Evolutionary conservation across 2,888 invertebrate species (phyloP).

Genomic region (Metacarcinus magister): DNA sequence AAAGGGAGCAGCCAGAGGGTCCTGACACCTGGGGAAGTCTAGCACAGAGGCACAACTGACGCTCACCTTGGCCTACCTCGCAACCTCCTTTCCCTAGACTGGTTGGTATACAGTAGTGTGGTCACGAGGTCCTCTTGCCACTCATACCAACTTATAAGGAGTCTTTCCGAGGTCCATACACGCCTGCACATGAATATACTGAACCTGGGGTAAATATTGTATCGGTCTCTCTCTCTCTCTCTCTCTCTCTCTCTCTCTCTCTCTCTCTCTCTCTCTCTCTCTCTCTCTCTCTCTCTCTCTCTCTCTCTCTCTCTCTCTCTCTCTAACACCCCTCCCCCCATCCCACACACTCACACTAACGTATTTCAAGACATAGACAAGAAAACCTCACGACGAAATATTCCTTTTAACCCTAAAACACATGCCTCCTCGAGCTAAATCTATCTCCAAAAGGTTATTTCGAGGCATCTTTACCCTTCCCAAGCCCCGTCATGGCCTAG

Average conservation of each 20-base stretch:
- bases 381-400: not conserved
- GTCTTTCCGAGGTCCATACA: not conserved
- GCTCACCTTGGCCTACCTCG: too few species aligned
- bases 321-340: too few species aligned
- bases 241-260: not conserved
- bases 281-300: constrained; percentile 26
- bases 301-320: not conserved
- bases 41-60: too few species aligned
- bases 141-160: not conserved
- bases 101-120: not conserved
- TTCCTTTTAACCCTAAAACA: too few species aligned
- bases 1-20: too few species aligned
- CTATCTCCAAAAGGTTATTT: too few species aligned
- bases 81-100: not conserved
- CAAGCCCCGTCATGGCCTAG: too few species aligned
- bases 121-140: not conserved
- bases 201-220: not conserved
- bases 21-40: too few species aligned
- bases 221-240: not conserved
- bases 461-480: too few species aligned
- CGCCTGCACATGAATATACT: not conserved
- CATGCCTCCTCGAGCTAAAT: too few species aligned
- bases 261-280: not conserved
- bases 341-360: too few species aligned
- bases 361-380: too few species aligned